A percentile compares a stretch with the other conserved stretches of the same genome.
These are phyloP conservation scores for Drosophila ananassae DNA, from an alignment of 1,140 invertebrate genomes.

Conservation along the genomic window DNA sequence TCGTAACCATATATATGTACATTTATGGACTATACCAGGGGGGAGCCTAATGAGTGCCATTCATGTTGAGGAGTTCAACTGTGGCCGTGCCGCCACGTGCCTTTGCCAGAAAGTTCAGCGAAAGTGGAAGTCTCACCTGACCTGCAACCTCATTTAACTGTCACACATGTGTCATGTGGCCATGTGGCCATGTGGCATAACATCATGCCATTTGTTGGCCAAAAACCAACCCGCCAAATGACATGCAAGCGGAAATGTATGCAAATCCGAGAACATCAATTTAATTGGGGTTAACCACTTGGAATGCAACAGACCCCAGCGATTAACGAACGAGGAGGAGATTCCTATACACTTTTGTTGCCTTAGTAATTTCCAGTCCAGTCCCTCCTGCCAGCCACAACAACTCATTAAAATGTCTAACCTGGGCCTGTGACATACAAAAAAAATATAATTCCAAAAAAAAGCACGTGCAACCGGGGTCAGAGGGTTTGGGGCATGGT, in stretches of 20 bases:
- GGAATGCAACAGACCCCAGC: slow-evolving; percentile 60
- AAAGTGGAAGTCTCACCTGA: slow-evolving; percentile 48
- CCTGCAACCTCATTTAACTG: slow-evolving; percentile 20
- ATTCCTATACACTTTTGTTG: slow-evolving; percentile 33
- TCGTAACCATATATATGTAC: slow-evolving; percentile 4
- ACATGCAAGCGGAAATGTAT: slow-evolving; percentile 55
- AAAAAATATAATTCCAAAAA: slow-evolving; percentile 38
- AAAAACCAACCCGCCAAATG: slow-evolving; percentile 7
- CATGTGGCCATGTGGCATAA: slow-evolving; percentile 36
- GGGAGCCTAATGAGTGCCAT: slow-evolving; percentile 21
- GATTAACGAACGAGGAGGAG: slow-evolving; percentile 45
- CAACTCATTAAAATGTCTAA: slow-evolving; percentile 68
- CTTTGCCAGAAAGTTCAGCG: slow-evolving; percentile 23
- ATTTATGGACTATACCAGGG: too few species aligned
- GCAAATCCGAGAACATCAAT: slow-evolving; percentile 45
- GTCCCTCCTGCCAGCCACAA: slow-evolving; percentile 9
- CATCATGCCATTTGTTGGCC: slow-evolving; percentile 63
- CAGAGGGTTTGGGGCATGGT: slow-evolving; percentile 13
- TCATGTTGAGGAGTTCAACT: slow-evolving; percentile 17
- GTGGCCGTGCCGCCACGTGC: slow-evolving; percentile 24
- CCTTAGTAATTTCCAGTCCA: slow-evolving; percentile 28
- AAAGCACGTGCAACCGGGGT: slow-evolving; percentile 61
- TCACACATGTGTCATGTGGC: slow-evolving; percentile 43
- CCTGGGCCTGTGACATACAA: slow-evolving; percentile 60
- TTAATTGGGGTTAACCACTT: slow-evolving; percentile 63